Evolutionary conservation across 2,888 invertebrate genomes (phyloP), one percentile per base, ranked within the genome.

Genomic region (Drosophila dives): DNA sequence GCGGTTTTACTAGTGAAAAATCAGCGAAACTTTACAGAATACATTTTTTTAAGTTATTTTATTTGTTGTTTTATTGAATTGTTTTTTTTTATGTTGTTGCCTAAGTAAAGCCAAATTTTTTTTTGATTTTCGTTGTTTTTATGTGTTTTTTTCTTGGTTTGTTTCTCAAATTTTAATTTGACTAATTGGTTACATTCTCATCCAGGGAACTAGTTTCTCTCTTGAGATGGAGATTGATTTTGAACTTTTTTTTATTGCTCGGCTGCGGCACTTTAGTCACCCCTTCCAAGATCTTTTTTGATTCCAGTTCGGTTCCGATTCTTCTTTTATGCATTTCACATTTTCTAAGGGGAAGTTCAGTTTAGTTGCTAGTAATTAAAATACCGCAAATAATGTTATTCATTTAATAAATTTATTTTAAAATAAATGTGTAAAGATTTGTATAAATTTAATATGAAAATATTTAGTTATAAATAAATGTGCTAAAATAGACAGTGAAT

Each of bases 281-380:
- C 94, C 97, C 97, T 92, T 97, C 97, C 94, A 98, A 98, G 91
- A 98, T 97, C 88, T 96, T 96, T 93, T 99, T 98, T 5, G 98
- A 97, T 29, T 29, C 29, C 29, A 29, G 6, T n/a, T 40, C 5
- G 10, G n/a, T n/a, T 40, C 40, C 10, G 34, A 15, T 6, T 34
- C 34, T 26, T 26, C 26, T n/a, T 10, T n/a, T 10, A 2, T n/a
- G n/a, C 2, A 40, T 40, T 40, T n/a, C 10, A 10, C 40, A 5
- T 10, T n/a, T 10, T n/a, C 5, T 11, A 11, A n/a, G 5, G 2
- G 12, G 20, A 42, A n/a, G 12, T 20, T 42, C 6, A 7, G 42
- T 20, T 20, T 3, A 20, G 20, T 20, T 20, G 12, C 1, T 12
- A 2, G 6, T 45, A 20, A 20, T 12, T 20, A 12, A 45, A 45